Conservation (phyloP, 2,888 invertebrate genomes). For the Tetragonula carbonaria region DNA sequence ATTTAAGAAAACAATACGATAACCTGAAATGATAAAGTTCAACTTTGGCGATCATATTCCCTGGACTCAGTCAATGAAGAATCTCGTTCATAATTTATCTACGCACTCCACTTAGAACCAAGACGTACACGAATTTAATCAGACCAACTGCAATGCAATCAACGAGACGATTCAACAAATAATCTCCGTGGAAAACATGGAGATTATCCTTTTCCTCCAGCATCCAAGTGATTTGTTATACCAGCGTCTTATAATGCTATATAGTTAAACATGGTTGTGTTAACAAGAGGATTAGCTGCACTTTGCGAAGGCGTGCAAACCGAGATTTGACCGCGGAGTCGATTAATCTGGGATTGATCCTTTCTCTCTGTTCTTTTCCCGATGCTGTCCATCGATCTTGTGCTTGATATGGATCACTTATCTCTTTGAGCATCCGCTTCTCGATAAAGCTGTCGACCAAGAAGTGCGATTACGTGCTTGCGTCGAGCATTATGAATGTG, state of each 20-base stretch:
- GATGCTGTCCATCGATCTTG: conserved; percentile 19
- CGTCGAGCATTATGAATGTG: conserved; percentile 1
- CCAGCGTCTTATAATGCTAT: conserved; percentile 18
- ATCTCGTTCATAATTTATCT: too few relatives aligned
- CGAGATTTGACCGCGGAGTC: conserved; percentile 48
- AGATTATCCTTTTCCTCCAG: not conserved
- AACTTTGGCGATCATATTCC: not conserved
- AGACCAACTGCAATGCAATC: not conserved
- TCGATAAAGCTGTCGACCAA: not conserved
- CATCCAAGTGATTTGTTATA: conserved; percentile 32
- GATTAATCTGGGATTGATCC: conserved; percentile 56
- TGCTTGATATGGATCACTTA: not conserved
- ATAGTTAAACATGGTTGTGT: conserved; percentile 49
- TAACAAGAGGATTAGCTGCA: conserved; percentile 56
- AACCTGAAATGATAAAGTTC: not conserved
- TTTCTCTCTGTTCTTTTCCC: conserved; percentile 35
- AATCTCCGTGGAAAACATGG: not conserved
- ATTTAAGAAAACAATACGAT: not conserved
- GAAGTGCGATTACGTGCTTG: conserved; percentile 30
- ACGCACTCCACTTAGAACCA: too few relatives aligned
- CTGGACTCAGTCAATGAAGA: too few relatives aligned
- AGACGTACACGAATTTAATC: too few relatives aligned
- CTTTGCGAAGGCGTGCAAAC: conserved; percentile 36
- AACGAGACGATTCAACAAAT: not conserved
- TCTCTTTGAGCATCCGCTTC: conserved; percentile 4